Percentiles rank a stretch among this genome's conserved stretches.
These are phyloP conservation scores for Sphyrna mokarran DNA, from an alignment of 2,113 vertebrate genomes.

Conservation along the genomic window DNA sequence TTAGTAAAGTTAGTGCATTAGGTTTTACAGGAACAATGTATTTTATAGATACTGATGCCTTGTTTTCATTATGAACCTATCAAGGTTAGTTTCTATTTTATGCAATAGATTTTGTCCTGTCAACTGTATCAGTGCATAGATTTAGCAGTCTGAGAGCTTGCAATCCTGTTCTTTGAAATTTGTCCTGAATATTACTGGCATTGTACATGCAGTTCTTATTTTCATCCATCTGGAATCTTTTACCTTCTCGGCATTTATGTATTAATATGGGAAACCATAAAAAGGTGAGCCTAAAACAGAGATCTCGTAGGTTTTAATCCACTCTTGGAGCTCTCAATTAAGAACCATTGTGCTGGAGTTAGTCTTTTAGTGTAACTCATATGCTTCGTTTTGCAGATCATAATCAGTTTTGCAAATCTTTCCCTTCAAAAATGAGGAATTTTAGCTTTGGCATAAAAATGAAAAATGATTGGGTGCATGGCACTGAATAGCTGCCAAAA, in stretches of 20 bases:
- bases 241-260: neutral
- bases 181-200: neutral
- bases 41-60: neutral
- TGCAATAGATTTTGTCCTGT: neutral
- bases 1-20: neutral
- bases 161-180: neutral
- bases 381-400: neutral
- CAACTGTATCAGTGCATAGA: neutral
- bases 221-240: neutral
- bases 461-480: neutral
- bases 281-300: neutral
- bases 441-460: neutral
- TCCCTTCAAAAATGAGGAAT: neutral
- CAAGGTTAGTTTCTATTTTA: neutral
- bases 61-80: neutral
- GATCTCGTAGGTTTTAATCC: neutral
- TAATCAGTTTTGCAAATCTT: neutral
- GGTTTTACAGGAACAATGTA: neutral
- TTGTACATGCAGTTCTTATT: neutral
- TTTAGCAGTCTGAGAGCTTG: neutral
- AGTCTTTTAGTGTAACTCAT: neutral
- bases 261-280: neutral
- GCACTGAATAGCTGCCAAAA: neutral
- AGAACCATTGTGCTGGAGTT: neutral
- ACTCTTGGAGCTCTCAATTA: neutral